Percentiles rank a stretch among this genome's conserved stretches.
Evolutionary conservation across 1,140 invertebrate genomes (phyloP).

Genomic region (Caerostris darwini): DNA sequence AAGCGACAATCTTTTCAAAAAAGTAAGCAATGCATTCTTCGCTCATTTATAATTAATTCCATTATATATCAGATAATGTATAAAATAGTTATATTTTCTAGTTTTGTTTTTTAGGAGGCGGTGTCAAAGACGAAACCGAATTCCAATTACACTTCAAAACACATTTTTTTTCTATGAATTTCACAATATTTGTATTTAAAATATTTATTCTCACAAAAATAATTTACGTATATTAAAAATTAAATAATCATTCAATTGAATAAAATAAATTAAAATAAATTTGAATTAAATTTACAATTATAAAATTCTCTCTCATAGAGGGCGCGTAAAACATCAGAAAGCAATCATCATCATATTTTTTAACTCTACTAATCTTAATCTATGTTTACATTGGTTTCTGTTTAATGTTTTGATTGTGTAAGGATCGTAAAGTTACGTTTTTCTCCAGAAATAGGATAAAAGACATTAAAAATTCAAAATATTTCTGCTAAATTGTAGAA

Average conservation of each 20-base stretch:
- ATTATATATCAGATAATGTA: neutral
- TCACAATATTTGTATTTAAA: neutral
- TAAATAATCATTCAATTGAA: neutral
- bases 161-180: neutral
- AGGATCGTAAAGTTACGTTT: neutral
- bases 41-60: neutral
- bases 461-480: too few species aligned
- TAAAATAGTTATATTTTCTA: neutral
- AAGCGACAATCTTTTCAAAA: neutral
- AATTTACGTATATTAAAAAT: neutral
- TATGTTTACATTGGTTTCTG: constrained; percentile 44
- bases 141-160: neutral
- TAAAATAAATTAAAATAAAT: neutral
- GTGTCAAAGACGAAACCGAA: neutral
- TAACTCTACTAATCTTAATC: neutral
- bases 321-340: constrained; percentile 12
- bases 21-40: neutral
- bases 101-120: constrained; percentile 39
- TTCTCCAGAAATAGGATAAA: neutral
- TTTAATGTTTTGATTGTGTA: neutral
- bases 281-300: neutral
- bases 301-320: neutral
- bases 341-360: neutral
- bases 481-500: too few species aligned
- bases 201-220: neutral